Base-by-base conservation (phyloP, 2,797 vertebrate species). In the Acrossocheilus fasciatus region DNA sequence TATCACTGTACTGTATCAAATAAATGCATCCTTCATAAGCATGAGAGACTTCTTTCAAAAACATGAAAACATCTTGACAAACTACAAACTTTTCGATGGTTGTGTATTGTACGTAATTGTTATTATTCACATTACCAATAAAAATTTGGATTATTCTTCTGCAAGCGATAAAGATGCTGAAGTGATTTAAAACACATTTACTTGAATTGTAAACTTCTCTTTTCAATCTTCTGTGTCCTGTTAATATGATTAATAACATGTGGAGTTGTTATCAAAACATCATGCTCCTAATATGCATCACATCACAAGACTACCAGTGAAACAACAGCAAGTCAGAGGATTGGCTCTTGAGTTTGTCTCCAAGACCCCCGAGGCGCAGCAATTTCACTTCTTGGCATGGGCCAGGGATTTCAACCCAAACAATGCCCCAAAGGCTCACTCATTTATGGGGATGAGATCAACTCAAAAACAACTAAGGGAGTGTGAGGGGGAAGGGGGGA, bases 371-470 rank as follows among this genome's bases (percentile, higher is more conserved):
- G 9, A 96, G 96, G 95, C 96, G 92, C 95, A 95, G 15, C 95
- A 95, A 95, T 95, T 91, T 92, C 95, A 95, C 95, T 95, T 93
- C 92, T 91, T 94, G 94, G 93, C 95, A 95, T 91, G 93, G 95
- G 94, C 77, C 94, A 92, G 93, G 96, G 95, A 95, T 97, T 96
- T 95, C 89, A 96, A 96, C 96, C 96, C 84, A 95, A 93, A 96
- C 96, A 95, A 96, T 97, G 95, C 96, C 96, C 96, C 94, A 94
- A 96, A 96, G 96, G 95, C 95, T 95, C 94, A 66, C 69, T 85
- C 23, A 69, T 86, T 86, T 86, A 82, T 84, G 77, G 70, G 87
- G 75, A 85, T 86, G 83, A 84, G 83, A 79, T 88, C 83, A 85
- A 84, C 85, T 84, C 73, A 82, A 83, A 85, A 66, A 88, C 81